phyloP scores from a whole-genome alignment of 1,140 invertebrate species.

The Caenorhabditis briggsae region DNA sequence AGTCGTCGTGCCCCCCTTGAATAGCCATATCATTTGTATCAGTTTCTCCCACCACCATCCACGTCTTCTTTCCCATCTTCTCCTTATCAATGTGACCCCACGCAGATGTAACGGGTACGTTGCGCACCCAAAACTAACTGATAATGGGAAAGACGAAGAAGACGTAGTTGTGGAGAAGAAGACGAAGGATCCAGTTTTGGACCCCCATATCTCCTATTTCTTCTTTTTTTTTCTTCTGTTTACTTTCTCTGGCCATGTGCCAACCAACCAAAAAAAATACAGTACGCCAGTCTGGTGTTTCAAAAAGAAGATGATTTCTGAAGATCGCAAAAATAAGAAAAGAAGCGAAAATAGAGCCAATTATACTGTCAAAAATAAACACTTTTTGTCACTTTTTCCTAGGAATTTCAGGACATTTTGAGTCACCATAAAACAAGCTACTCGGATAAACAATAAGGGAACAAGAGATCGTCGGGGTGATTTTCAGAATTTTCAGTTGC shows the following conservation, averaged over 20 bases:
- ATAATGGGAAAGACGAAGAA: neutral
- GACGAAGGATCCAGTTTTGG: neutral
- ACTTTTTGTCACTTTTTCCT: too few species aligned
- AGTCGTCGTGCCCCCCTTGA: neutral
- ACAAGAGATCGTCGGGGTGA: too few species aligned
- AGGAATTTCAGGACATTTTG: too few species aligned
- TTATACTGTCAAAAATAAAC: too few species aligned
- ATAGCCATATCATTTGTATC: neutral
- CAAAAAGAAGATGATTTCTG: neutral
- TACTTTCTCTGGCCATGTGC: neutral
- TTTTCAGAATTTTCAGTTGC: neutral
- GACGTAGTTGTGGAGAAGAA: neutral
- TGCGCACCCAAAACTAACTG: constrained; percentile 20
- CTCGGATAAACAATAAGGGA: neutral
- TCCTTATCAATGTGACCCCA: constrained; percentile 33
- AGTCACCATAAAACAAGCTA: neutral
- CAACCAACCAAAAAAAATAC: neutral
- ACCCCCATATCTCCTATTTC: neutral
- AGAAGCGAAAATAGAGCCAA: too few species aligned
- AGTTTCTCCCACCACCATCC: neutral
- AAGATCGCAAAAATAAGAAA: neutral
- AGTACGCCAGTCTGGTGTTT: neutral
- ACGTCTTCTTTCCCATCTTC: neutral
- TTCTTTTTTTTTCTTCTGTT: neutral
- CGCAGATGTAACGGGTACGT: neutral